Conservation (phyloP, 2,797 vertebrate genomes). For the Sebastes itinus region DNA sequence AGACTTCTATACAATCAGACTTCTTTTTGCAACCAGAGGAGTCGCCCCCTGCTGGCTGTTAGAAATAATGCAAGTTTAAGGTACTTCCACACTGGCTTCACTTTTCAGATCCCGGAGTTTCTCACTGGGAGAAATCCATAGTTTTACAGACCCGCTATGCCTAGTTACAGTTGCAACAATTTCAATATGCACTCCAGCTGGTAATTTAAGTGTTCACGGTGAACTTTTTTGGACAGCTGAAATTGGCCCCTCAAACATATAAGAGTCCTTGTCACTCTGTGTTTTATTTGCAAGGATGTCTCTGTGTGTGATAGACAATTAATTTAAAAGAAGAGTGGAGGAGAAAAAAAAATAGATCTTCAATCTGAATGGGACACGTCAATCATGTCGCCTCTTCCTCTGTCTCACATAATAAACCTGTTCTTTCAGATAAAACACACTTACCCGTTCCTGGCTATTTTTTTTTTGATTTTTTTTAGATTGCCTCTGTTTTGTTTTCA, state of each 20-base stretch:
- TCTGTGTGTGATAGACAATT: slow-evolving; percentile 28
- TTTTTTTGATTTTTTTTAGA: slow-evolving; percentile 5
- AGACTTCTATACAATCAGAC: too few species aligned
- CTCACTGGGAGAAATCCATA: not conserved
- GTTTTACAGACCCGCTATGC: not conserved
- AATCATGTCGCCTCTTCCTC: slow-evolving; percentile 2
- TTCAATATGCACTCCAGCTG: not conserved
- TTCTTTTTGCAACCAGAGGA: too few species aligned
- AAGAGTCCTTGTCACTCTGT: slow-evolving; percentile 12
- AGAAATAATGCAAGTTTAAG: not conserved
- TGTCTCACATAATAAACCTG: not conserved
- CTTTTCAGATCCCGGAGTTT: not conserved
- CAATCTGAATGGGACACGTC: slow-evolving; percentile 45
- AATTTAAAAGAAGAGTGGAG: slow-evolving; percentile 29
- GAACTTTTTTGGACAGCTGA: slow-evolving; percentile 28
- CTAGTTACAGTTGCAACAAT: not conserved
- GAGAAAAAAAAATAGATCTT: slow-evolving; percentile 14
- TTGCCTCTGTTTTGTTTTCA: slow-evolving; percentile 3
- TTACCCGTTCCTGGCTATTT: not conserved
- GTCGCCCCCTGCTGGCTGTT: too few species aligned
- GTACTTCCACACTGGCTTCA: not conserved
- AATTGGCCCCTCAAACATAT: slow-evolving; percentile 32
- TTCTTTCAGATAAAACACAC: slow-evolving; percentile 7
- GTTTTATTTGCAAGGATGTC: not conserved
- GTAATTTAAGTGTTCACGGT: slow-evolving; percentile 8